These are phyloP conservation scores for Podarcis lilfordi DNA, from an alignment of 2,797 vertebrate species.

Conservation along the genomic window DNA sequence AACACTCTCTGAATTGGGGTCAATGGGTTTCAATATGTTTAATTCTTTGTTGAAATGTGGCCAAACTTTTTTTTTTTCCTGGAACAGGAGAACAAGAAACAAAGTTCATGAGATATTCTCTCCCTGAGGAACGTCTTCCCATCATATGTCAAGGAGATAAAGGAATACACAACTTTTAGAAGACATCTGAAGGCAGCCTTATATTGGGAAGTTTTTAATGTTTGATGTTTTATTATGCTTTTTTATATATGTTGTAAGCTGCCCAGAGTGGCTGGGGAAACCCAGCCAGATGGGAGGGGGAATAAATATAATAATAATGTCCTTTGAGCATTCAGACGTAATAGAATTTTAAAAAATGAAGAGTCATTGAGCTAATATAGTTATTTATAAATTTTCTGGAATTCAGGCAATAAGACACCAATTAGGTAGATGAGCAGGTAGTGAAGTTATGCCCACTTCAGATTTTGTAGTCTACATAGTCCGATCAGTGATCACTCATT, in stretches of 20 bases:
- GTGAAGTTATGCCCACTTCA: background rate
- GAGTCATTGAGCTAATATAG: background rate
- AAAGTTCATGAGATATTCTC: background rate
- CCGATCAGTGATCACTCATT: background rate
- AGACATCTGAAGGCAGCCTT: too few relatives aligned
- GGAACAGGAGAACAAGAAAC: background rate
- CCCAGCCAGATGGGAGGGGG: too few relatives aligned
- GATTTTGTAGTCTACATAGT: background rate
- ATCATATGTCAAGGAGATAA: too few relatives aligned
- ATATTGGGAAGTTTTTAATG: too few relatives aligned
- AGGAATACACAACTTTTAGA: too few relatives aligned
- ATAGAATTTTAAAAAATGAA: background rate
- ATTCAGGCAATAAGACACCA: background rate
- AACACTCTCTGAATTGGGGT: background rate
- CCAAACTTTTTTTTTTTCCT: background rate
- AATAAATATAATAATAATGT: too few relatives aligned
- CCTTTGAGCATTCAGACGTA: background rate
- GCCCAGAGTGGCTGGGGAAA: too few relatives aligned
- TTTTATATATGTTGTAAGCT: too few relatives aligned
- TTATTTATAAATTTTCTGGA: background rate
- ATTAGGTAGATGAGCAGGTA: background rate
- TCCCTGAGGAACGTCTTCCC: too few relatives aligned
- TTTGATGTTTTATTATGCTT: too few relatives aligned
- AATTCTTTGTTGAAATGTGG: background rate
- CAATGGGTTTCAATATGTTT: background rate